Base-by-base conservation (phyloP, 2,113 vertebrate genomes). In the Antechinus flavipes region DNA sequence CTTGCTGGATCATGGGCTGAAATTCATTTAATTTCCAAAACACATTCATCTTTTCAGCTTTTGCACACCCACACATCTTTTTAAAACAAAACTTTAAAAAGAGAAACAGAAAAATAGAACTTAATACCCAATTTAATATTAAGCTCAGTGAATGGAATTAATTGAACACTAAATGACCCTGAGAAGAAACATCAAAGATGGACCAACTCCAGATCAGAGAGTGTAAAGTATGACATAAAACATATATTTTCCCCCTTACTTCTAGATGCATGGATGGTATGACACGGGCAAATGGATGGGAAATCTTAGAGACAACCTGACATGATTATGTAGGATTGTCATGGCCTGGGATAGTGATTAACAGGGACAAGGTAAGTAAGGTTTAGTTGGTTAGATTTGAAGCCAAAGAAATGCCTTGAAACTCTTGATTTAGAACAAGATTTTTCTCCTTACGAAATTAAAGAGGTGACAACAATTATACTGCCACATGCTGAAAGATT, bases 361-460 rank as follows among this genome's bases (percentile, higher is more conserved):
- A 61, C 91, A 47, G 26, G 23, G 16, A 76, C 68, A 22, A 92
- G 26, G 54, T 42, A 90, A 27, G 22, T 47, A 76, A 93, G 49
- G 11, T 46, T 12, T 93, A 91, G 24, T 2, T 53, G 90, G 25
- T 56, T 96, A 55, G 94, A 26, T 26, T 58, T 92, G 90, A 94
- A 93, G 68, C 68, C 42, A 93, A 93, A 96, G 93, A 91, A 56
- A 6, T 84, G 30, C n/a, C 93, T 58, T 50, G 91, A 89, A 92
- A 90, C 91, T 84, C 54, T 94, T 93, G 91, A 23, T 92, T 96
- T 95, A 95, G 91, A 97, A 93, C 52, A 89, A 96, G 46, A 93
- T 23, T 95, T 96, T 93, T 10, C 55, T 96, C 56, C 92, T 96
- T 95, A 93, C 89, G 10, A 96, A 95, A 94, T 94, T 94, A 96